phyloP scores from a whole-genome alignment of 2,797 vertebrate species.

The Takifugu rubripes region DNA sequence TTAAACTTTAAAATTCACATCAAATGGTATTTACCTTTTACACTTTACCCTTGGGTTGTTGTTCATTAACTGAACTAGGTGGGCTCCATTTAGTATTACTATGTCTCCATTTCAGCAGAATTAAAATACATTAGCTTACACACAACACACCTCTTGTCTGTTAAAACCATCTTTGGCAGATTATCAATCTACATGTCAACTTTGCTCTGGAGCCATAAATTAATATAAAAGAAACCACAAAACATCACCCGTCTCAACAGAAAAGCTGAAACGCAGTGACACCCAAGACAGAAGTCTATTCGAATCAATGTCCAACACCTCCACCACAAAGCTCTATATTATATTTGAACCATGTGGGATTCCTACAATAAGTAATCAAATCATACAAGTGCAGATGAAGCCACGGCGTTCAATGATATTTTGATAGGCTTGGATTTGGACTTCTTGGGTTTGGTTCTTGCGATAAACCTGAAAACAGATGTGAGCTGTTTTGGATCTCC shows the following conservation, averaged over 20 bases:
- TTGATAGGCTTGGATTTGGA: background rate
- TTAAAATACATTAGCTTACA: too few relatives aligned
- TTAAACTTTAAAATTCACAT: too few relatives aligned
- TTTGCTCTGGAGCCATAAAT: background rate
- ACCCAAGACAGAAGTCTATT: constrained; percentile 23
- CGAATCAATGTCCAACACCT: constrained; percentile 16
- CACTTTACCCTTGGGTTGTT: too few relatives aligned
- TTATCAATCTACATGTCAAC: background rate
- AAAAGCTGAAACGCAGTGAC: constrained; percentile 36
- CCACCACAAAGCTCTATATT: constrained; percentile 3
- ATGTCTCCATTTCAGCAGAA: background rate
- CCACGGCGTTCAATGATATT: background rate
- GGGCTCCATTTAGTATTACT: background rate
- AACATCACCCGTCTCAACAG: constrained; percentile 15
- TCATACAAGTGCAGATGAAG: background rate
- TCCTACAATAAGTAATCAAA: constrained; percentile 1
- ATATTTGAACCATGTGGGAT: constrained; percentile 42
- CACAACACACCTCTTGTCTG: too few relatives aligned
- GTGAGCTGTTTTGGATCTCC: background rate
- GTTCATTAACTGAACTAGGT: background rate
- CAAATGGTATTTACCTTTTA: too few relatives aligned
- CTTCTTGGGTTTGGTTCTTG: too few relatives aligned
- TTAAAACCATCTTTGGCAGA: background rate
- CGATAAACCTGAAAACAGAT: background rate
- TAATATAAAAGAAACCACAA: background rate